Evolutionary conservation across 2,888 invertebrate species (phyloP).

Genomic region (Noctua janthina): DNA sequence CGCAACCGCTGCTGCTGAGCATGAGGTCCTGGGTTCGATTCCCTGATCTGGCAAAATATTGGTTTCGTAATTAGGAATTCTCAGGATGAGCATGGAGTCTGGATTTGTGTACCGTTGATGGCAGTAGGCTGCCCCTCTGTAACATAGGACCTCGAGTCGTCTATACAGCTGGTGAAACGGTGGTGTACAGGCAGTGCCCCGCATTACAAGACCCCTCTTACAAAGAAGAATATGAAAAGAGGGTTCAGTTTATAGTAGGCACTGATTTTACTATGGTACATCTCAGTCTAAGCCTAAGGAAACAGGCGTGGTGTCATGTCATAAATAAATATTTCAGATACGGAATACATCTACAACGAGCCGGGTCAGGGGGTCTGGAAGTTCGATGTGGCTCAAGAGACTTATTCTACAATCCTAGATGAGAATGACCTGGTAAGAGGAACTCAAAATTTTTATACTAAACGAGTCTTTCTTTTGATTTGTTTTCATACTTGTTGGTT

Average conservation of each 20-base stretch:
- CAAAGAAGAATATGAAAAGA: neutral
- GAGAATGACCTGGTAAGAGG: slow-evolving; percentile 80
- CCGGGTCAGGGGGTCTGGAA: slow-evolving; percentile 77
- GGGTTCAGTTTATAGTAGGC: neutral
- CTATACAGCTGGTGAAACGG: neutral
- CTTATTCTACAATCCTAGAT: slow-evolving; percentile 73
- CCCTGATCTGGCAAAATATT: neutral
- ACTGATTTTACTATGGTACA: too few species aligned
- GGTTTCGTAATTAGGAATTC: neutral
- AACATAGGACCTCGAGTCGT: neutral
- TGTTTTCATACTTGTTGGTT: neutral
- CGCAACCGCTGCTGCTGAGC: neutral
- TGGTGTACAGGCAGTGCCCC: neutral
- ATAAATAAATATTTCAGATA: slow-evolving; percentile 75
- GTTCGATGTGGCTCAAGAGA: slow-evolving; percentile 76
- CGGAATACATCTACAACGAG: slow-evolving; percentile 80
- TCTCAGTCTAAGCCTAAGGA: neutral
- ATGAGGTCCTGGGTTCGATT: neutral
- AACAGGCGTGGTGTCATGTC: neutral
- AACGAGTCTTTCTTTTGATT: neutral
- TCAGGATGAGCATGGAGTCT: neutral
- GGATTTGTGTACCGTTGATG: neutral
- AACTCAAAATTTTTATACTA: neutral
- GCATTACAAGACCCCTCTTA: neutral
- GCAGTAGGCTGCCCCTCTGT: neutral